A percentile compares a stretch with the other conserved stretches of the same genome.
phyloP scores from a whole-genome alignment of 2,113 vertebrate genomes.

The Heterotis niloticus region DNA sequence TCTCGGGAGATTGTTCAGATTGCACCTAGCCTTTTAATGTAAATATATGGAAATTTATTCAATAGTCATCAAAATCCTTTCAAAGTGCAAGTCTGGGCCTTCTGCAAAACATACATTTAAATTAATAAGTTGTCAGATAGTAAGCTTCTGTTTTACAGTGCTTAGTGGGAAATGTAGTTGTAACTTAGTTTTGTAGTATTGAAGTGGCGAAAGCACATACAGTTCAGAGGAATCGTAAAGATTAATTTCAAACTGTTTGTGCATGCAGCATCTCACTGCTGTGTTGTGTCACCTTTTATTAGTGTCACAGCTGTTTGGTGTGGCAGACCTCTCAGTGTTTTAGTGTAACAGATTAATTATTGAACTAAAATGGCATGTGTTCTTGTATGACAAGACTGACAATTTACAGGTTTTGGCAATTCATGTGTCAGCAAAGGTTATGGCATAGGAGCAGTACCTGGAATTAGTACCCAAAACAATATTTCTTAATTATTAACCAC shows the following conservation, averaged over 20 bases:
- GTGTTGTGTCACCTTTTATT: too few relatives aligned
- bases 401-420: not conserved
- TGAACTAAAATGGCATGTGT: not conserved
- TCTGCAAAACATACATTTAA: slow-evolving; percentile 63
- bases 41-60: slow-evolving; percentile 66
- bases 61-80: slow-evolving; percentile 60
- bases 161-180: slow-evolving; percentile 38
- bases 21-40: slow-evolving; percentile 46
- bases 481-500: too few relatives aligned
- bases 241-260: not conserved
- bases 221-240: slow-evolving; percentile 1
- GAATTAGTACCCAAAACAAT: too few relatives aligned
- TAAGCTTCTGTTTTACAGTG: slow-evolving; percentile 40
- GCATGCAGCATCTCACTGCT: not conserved
- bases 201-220: slow-evolving; percentile 30
- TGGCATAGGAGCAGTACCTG: too few relatives aligned
- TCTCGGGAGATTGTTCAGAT: slow-evolving; percentile 54
- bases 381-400: not conserved
- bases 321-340: not conserved
- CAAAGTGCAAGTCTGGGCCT: slow-evolving; percentile 45
- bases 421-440: too few relatives aligned
- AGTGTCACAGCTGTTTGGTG: not conserved
- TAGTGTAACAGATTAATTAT: not conserved
- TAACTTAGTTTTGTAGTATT: slow-evolving; percentile 53
- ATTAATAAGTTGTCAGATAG: slow-evolving; percentile 50